Evolutionary conservation across 2,888 invertebrate genomes (phyloP).

Genomic region (Dysmachus trigonus): DNA sequence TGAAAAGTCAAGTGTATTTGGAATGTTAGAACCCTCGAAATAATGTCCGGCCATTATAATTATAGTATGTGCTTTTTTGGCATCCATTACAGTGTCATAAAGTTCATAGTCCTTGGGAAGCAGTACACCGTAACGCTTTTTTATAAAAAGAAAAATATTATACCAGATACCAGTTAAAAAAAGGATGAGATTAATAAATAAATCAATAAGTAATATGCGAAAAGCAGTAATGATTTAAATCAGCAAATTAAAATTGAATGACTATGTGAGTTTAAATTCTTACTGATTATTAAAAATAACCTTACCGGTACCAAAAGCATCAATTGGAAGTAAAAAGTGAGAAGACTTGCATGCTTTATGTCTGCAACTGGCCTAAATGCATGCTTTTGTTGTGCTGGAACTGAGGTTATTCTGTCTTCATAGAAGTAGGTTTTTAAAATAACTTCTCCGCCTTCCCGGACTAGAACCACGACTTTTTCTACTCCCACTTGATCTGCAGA

Average conservation of each 20-base stretch:
- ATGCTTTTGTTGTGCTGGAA: neutral
- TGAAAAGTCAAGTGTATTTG: neutral
- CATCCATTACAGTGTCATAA: neutral
- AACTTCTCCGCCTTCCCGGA: neutral
- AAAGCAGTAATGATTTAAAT: neutral
- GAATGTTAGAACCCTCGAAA: neutral
- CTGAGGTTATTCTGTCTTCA: neutral
- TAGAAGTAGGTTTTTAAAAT: neutral
- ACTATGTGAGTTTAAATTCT: too few species aligned
- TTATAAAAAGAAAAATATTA: neutral
- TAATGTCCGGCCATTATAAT: neutral
- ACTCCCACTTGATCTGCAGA: neutral
- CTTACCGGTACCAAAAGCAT: slow-evolving; percentile 20
- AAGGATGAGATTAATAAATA: too few species aligned
- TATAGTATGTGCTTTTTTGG: neutral
- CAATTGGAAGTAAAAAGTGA: neutral
- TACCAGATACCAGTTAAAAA: too few species aligned
- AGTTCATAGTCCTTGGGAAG: slow-evolving; percentile 10
- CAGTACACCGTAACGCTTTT: neutral
- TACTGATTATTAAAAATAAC: neutral
- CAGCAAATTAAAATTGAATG: too few species aligned
- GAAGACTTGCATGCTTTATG: neutral
- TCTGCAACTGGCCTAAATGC: neutral
- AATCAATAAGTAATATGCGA: neutral
- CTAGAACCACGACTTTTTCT: neutral